phyloP scores from a whole-genome alignment of 1,140 invertebrate species.

The Dendroctonus ponderosae region DNA sequence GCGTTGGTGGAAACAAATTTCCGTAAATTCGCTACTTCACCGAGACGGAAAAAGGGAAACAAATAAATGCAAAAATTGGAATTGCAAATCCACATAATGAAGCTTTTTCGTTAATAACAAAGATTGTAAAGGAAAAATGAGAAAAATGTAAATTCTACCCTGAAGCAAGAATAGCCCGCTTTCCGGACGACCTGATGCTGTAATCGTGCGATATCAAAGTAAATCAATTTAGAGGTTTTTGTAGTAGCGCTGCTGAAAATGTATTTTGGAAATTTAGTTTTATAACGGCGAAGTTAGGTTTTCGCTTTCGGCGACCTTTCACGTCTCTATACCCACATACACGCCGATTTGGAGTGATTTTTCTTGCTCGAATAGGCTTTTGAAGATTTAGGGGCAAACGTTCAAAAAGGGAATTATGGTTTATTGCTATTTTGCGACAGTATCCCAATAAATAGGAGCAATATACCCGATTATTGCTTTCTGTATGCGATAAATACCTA shows the following conservation, averaged over 20 bases:
- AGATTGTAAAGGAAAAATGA: conserved; percentile 3
- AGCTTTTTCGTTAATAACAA: conserved; percentile 9
- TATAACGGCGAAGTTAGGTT: not conserved
- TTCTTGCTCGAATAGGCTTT: too few species aligned
- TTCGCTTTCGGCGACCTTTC: conserved; percentile 4
- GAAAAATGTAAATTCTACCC: conserved; percentile 10
- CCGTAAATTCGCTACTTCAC: too few species aligned
- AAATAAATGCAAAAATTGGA: conserved; percentile 7
- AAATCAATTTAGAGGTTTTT: conserved; percentile 8
- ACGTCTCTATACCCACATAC: not conserved
- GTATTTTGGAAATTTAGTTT: conserved; percentile 10
- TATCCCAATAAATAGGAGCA: too few species aligned
- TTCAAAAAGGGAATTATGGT: too few species aligned
- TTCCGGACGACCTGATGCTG: conserved; percentile 8
- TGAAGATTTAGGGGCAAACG: too few species aligned
- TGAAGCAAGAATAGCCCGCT: not conserved
- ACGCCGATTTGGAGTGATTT: too few species aligned
- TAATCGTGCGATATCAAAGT: conserved; percentile 12
- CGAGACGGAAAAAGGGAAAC: not conserved
- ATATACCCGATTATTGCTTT: too few species aligned
- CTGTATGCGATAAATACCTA: too few species aligned
- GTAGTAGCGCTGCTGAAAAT: not conserved
- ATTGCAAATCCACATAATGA: conserved; percentile 7
- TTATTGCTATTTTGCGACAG: too few species aligned
- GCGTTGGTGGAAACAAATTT: too few species aligned